Conservation (phyloP, 2,888 invertebrate genomes). For the Elmis aenea region DNA sequence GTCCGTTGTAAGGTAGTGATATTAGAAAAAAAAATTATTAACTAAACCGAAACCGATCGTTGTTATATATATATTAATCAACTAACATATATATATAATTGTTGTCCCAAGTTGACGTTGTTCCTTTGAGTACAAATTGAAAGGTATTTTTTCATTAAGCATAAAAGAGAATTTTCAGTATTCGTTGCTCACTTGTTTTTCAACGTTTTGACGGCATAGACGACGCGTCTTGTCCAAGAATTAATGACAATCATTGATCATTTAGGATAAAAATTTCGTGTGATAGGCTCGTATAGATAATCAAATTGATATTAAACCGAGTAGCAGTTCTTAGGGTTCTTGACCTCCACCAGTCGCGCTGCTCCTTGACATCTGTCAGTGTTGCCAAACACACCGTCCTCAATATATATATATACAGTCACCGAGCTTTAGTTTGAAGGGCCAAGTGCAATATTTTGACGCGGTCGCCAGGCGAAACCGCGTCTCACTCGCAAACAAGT, state of each 20-base stretch:
- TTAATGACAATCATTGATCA: constrained; percentile 45
- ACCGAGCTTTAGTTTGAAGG: constrained; percentile 31
- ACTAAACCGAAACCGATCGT: constrained; percentile 10
- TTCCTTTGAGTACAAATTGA: constrained; percentile 41
- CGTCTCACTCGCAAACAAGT: constrained; percentile 38
- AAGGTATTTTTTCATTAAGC: constrained; percentile 19
- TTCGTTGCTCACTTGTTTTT: constrained; percentile 32
- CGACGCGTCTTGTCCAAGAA: constrained; percentile 46
- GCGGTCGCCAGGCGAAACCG: constrained; percentile 15
- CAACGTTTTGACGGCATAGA: constrained; percentile 38
- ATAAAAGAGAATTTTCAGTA: constrained; percentile 18
- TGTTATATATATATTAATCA: constrained; percentile 9
- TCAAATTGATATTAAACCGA: constrained; percentile 8
- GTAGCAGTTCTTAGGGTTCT: constrained; percentile 26
- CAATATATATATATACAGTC: constrained; percentile 10
- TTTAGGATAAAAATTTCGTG: constrained; percentile 15
- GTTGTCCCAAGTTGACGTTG: constrained; percentile 28
- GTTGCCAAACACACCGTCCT: constrained; percentile 32
- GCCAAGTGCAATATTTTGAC: constrained; percentile 33
- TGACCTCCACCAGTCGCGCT: constrained; percentile 30
- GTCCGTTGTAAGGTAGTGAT: constrained; percentile 13
- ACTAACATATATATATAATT: constrained; percentile 16
- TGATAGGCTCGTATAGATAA: constrained; percentile 18
- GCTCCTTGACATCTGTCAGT: constrained; percentile 15
- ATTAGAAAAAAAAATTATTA: no score